phyloP scores from a whole-genome alignment of 2,113 vertebrate genomes.

The Lamprologus tigripictilis region DNA sequence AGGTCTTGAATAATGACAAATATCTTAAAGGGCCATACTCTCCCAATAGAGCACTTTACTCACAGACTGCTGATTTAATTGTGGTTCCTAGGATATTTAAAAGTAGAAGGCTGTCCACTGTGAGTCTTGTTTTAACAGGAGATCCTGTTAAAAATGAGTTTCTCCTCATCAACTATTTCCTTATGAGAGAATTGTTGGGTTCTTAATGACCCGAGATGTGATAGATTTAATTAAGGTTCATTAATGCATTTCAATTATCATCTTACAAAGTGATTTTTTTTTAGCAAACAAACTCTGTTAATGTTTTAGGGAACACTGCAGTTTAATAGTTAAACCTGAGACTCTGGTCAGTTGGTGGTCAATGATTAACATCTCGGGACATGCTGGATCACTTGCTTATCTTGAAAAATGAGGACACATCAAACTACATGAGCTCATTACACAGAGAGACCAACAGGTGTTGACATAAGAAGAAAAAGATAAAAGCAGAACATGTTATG shows the following conservation, averaged over 20 bases:
- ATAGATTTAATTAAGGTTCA: neutral
- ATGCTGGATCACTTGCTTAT: neutral
- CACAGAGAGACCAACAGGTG: neutral
- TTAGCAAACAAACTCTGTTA: neutral
- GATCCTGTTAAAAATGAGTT: neutral
- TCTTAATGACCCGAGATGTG: neutral
- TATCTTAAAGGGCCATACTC: neutral
- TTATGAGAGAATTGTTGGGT: neutral
- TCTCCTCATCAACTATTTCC: neutral
- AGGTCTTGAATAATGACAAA: neutral
- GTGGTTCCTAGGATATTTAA: neutral
- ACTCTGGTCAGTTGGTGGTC: neutral
- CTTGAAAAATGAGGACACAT: neutral
- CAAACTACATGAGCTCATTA: neutral
- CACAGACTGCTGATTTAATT: neutral
- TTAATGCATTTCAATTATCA: neutral
- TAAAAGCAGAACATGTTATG: neutral
- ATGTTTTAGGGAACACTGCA: neutral
- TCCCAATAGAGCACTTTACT: neutral
- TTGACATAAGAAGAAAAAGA: slow-evolving; percentile 22
- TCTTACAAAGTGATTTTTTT: neutral
- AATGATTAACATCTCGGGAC: slow-evolving; percentile 45
- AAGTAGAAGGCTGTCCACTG: neutral
- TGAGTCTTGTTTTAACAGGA: neutral
- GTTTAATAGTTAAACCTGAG: neutral